Conservation (phyloP, 2,888 invertebrate species). For the Amphipoea lucens region DNA sequence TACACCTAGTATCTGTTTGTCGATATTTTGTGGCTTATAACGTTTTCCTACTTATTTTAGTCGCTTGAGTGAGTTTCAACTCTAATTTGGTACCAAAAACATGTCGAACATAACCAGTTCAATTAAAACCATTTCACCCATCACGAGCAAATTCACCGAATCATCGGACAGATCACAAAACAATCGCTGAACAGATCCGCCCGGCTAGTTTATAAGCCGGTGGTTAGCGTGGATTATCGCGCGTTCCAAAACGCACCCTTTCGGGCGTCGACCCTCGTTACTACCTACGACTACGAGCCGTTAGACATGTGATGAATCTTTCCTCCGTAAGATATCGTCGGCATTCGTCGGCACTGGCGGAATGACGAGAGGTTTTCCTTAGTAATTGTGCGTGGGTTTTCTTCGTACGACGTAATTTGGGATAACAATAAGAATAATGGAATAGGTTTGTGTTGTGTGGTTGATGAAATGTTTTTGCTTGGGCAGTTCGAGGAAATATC, state of each 20-base stretch:
- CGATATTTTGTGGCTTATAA: not conserved
- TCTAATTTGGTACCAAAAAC: not conserved
- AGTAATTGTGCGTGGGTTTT: constrained; percentile 35
- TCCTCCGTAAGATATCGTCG: constrained; percentile 45
- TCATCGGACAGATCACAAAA: constrained; percentile 47
- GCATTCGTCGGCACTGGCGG: constrained; percentile 18
- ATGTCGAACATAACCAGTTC: not conserved
- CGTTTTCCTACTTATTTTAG: not conserved
- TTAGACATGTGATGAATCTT: constrained; percentile 65
- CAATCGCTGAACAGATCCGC: constrained; percentile 49
- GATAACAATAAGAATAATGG: constrained; percentile 35
- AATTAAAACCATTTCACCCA: constrained; percentile 6
- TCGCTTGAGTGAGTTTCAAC: not conserved
- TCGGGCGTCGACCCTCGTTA: constrained; percentile 67
- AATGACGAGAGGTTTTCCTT: constrained; percentile 38
- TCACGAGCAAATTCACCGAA: constrained; percentile 32
- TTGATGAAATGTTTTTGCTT: constrained; percentile 27
- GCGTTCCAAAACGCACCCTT: constrained; percentile 67
- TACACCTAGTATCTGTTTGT: not conserved
- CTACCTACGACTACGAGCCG: constrained; percentile 47
- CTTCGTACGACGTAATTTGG: constrained; percentile 42
- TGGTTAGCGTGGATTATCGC: constrained; percentile 69
- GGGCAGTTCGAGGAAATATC: not conserved
- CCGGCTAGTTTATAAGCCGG: constrained; percentile 61
- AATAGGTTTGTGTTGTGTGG: constrained; percentile 10